Conservation (phyloP, 2,888 invertebrate genomes). For the Ptilodon capucinus region DNA sequence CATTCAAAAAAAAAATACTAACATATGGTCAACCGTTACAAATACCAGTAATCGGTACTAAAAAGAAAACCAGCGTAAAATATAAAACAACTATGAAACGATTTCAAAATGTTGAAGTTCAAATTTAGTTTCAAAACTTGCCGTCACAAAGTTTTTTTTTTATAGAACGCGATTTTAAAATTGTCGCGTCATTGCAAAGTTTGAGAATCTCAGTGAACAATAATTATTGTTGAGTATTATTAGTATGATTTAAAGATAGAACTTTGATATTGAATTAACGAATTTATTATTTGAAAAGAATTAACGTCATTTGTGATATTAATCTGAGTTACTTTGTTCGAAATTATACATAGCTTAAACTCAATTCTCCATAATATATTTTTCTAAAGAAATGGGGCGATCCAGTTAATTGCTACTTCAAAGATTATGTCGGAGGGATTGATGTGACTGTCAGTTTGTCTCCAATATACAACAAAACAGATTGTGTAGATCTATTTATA, state of each 20-base stretch:
- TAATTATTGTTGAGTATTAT: background rate
- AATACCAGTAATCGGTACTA: too few relatives aligned
- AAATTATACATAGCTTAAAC: background rate
- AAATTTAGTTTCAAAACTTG: too few relatives aligned
- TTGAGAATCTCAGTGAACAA: background rate
- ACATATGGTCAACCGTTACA: too few relatives aligned
- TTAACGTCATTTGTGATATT: background rate
- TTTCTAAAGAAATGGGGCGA: slow-evolving; percentile 32
- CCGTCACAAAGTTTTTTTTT: too few relatives aligned
- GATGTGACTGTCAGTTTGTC: slow-evolving; percentile 42
- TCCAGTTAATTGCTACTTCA: slow-evolving; percentile 48
- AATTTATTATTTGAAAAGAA: too few relatives aligned
- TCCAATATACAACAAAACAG: slow-evolving; percentile 42
- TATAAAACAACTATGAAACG: background rate
- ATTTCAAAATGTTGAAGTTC: too few relatives aligned
- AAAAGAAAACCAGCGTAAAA: too few relatives aligned
- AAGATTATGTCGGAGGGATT: slow-evolving; percentile 49
- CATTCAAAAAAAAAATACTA: too few relatives aligned
- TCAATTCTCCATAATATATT: slow-evolving; percentile 24
- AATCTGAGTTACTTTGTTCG: background rate
- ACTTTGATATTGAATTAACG: background rate
- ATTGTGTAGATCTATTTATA: background rate
- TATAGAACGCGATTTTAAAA: background rate
- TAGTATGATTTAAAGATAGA: background rate
- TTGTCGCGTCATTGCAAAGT: background rate